Evolutionary conservation across 2,113 vertebrate genomes (phyloP).

Genomic region (Ascaphus truei): DNA sequence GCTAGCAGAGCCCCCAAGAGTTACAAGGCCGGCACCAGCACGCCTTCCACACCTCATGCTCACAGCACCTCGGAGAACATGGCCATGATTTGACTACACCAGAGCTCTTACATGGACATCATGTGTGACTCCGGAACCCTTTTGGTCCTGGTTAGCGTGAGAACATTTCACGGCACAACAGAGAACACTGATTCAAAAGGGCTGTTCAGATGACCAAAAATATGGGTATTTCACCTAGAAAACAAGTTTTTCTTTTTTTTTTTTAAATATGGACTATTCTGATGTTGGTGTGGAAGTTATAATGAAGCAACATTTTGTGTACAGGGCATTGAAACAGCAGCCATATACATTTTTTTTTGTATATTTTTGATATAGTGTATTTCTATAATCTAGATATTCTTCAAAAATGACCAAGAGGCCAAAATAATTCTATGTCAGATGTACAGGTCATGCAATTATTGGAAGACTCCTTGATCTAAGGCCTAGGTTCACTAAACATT

Average conservation of each 20-base stretch:
- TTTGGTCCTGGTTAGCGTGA: not conserved
- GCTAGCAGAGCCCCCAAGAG: slow-evolving; percentile 50
- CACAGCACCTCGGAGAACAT: slow-evolving; percentile 40
- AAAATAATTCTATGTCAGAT: slow-evolving; percentile 3
- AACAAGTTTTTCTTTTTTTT: not conserved
- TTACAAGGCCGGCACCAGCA: slow-evolving; percentile 45
- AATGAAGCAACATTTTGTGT: not conserved
- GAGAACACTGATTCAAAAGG: not conserved
- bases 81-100: slow-evolving; percentile 48
- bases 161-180: not conserved
- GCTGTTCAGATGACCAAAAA: slow-evolving; percentile 7
- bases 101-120: not conserved
- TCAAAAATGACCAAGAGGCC: not conserved
- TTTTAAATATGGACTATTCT: not conserved
- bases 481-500: too few species aligned
- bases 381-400: slow-evolving; percentile 4
- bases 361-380: slow-evolving; percentile 34
- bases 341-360: not conserved
- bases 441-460: not conserved
- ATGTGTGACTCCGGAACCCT: not conserved
- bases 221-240: too few species aligned
- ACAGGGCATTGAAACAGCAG: slow-evolving; percentile 19
- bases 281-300: not conserved
- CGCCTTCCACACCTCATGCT: slow-evolving; percentile 32
- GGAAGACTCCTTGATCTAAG: too few species aligned